phyloP scores from a whole-genome alignment of 2,888 invertebrate genomes.

The Synergus gifuensis region DNA sequence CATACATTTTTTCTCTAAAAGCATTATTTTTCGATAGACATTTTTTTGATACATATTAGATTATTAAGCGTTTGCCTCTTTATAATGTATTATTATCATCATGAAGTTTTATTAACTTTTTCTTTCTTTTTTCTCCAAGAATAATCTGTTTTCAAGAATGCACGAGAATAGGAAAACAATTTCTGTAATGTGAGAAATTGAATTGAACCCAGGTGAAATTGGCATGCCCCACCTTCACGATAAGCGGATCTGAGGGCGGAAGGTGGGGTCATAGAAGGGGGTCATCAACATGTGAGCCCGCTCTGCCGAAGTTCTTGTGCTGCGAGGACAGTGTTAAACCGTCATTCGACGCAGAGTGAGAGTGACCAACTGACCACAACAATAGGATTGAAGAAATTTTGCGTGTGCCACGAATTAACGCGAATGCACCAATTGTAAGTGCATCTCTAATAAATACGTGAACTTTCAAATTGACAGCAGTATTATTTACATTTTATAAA shows the following conservation, averaged over 20 bases:
- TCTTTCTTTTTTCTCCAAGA: too few species aligned
- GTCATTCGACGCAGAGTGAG: constrained; percentile 8
- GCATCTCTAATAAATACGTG: neutral
- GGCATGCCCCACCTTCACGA: neutral
- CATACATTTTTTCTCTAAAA: too few species aligned
- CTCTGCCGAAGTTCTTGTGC: neutral
- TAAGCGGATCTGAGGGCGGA: constrained; percentile 22
- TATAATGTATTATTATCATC: too few species aligned
- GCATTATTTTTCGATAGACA: too few species aligned
- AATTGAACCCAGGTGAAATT: neutral
- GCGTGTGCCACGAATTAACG: neutral
- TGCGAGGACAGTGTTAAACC: constrained; percentile 11
- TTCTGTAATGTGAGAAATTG: neutral
- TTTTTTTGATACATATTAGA: too few species aligned
- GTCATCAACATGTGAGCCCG: constrained; percentile 19
- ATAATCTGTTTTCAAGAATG: neutral
- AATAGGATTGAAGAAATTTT: neutral
- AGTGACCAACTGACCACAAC: neutral
- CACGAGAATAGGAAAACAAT: neutral
- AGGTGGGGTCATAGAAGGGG: constrained; percentile 15
- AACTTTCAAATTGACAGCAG: neutral
- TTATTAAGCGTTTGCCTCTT: too few species aligned
- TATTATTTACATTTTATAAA: neutral
- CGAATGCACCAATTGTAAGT: neutral
- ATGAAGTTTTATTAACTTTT: too few species aligned